Evolutionary conservation across 2,113 vertebrate species (phyloP).

Genomic region (Toxotes jaculatrix): DNA sequence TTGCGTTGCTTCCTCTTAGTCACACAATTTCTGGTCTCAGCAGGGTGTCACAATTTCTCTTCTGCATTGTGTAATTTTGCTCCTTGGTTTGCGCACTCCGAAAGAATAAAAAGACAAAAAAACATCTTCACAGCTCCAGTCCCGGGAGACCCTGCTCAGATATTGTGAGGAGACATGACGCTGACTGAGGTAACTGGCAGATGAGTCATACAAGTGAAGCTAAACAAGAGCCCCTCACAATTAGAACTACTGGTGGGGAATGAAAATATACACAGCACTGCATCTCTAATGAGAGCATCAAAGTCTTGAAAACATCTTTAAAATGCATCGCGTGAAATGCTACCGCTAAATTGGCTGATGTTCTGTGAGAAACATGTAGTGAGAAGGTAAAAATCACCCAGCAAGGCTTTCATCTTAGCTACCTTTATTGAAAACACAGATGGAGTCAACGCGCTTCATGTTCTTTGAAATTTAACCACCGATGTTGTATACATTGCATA

Average conservation of each 20-base stretch:
- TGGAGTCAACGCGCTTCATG: not conserved
- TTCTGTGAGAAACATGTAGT: conserved; percentile 12
- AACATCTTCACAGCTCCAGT: conserved; percentile 23
- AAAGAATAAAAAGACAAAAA: not conserved
- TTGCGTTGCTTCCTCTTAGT: conserved; percentile 1
- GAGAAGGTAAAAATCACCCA: conserved; percentile 4
- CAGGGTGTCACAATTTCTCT: conserved; percentile 22
- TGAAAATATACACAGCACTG: conserved; percentile 28
- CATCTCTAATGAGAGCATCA: conserved; percentile 43
- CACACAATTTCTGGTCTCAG: conserved; percentile 34
- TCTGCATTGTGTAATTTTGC: conserved; percentile 45
- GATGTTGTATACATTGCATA: not conserved
- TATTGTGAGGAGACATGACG: conserved; percentile 23
- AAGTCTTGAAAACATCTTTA: conserved; percentile 29
- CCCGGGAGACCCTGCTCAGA: conserved; percentile 44
- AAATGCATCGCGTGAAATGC: conserved; percentile 30
- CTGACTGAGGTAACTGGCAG: conserved; percentile 38
- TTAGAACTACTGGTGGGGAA: conserved; percentile 25
- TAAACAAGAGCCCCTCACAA: conserved; percentile 46
- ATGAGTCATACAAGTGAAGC: conserved; percentile 55
- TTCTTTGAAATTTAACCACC: not conserved
- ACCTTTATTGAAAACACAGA: conserved; percentile 8
- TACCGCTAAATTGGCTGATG: conserved; percentile 9
- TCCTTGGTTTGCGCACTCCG: conserved; percentile 26
- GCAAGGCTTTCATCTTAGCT: conserved; percentile 14